Base-by-base conservation (phyloP, 2,888 invertebrate species). In the Caenorhabditis plicata region DNA sequence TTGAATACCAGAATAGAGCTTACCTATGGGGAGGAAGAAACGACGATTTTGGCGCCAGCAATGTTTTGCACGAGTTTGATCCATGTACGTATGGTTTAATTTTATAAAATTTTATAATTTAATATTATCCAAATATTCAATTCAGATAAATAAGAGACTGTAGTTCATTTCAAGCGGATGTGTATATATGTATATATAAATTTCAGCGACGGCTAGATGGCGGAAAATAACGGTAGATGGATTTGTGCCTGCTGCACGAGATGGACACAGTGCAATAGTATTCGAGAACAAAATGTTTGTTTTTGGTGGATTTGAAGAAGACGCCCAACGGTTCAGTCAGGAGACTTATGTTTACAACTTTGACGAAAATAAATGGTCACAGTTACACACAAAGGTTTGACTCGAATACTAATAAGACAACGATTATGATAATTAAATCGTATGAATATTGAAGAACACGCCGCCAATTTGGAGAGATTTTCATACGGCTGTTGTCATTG, bases 1-100 rank as follows among this genome's bases (percentile, higher is more conserved):
- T 91, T 2, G 87, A 88, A 0, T 88, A 89, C 81, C 86, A 87
- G 32, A 86, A 88, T 39, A 88, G 70, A 48, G 87, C 90, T 13
- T 91, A 89, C 78, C 86, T 94, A 75, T 94, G 92, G 91, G 93
- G 94, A 43, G 93, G 93, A 2, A 85, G 92, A 64, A 92, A 92
- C 81, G 92, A 93, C 81, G 80, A 80, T 43, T 86, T 86, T 70
- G 86, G 87, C 26, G 88, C 90, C 5, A 91, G 90, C 82, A 88
- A 89, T 75, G 86, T 86, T 22, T 84, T 94, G 0, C 91, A 88
- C 78, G 88, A 89, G 76, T 93, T 90, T 81, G 88, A 92, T 82
- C 88, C 89, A 9, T 81, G 86, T 86, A 68, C 88, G 9, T 64
- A 81, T 36, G 88, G 88, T 0, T 29, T 29, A 9, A 9, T 29